Conservation (phyloP, 2,797 vertebrate genomes). For the Enteromius radiatus region DNA sequence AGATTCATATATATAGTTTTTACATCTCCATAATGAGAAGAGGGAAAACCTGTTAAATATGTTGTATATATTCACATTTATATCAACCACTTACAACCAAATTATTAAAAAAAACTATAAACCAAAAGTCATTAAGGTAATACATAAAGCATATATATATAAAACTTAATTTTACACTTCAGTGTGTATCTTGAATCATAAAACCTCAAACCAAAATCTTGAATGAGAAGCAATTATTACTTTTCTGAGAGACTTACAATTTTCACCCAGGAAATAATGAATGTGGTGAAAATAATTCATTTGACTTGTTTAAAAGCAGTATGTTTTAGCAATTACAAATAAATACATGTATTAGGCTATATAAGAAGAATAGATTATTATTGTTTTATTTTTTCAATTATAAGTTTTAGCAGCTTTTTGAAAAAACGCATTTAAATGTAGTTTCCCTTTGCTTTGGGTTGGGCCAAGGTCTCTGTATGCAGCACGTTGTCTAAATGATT, state of each 20-base stretch:
- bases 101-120: not conserved
- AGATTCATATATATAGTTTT: not conserved
- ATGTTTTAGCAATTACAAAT: not conserved
- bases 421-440: not conserved
- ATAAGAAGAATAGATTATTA: not conserved
- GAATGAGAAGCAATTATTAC: not conserved
- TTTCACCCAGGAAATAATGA: not conserved
- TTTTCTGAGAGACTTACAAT: not conserved
- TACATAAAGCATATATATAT: not conserved
- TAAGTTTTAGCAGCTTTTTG: not conserved
- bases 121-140: not conserved
- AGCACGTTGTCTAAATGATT: slow-evolving; percentile 13
- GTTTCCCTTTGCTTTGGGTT: not conserved
- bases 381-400: not conserved
- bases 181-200: not conserved
- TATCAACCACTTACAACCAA: not conserved
- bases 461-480: not conserved
- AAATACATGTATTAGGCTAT: not conserved
- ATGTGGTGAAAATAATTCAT: not conserved
- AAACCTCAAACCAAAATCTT: not conserved
- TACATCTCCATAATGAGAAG: not conserved
- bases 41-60: not conserved
- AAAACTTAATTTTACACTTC: not conserved
- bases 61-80: not conserved
- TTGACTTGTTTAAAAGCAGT: not conserved